phyloP scores from a whole-genome alignment of 2,797 vertebrate species.

The Pangasius mekongensis region DNA sequence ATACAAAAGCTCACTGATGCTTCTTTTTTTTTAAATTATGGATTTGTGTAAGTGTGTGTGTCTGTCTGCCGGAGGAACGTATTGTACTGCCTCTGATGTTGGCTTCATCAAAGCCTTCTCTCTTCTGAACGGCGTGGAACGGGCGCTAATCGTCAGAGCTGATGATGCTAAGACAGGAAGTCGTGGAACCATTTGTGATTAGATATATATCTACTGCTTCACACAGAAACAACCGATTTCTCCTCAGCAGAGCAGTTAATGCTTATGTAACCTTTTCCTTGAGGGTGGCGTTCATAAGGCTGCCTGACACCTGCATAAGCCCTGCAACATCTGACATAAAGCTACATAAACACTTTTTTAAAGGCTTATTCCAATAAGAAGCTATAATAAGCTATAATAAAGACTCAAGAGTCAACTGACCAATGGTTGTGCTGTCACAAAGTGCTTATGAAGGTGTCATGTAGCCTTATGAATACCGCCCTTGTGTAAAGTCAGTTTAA shows the following conservation, averaged over 20 bases:
- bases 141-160: conserved; percentile 42
- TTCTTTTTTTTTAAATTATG: not conserved
- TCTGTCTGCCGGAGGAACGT: not conserved
- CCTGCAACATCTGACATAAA: not conserved
- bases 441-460: too few relatives aligned
- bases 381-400: not conserved
- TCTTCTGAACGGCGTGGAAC: conserved; percentile 43
- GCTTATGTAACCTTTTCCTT: not conserved
- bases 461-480: too few relatives aligned
- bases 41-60: not conserved
- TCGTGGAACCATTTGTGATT: not conserved
- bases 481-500: too few relatives aligned
- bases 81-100: conserved; percentile 38
- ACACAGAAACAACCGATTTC: not conserved
- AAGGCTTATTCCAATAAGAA: not conserved
- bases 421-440: not conserved
- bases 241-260: not conserved
- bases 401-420: not conserved
- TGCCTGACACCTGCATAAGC: not conserved
- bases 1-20: not conserved
- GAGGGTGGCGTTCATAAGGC: not conserved
- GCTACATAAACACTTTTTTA: not conserved
- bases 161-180: not conserved
- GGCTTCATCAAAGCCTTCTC: conserved; percentile 50
- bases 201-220: not conserved